Percentiles rank a stretch among this genome's conserved stretches.
These are phyloP conservation scores for Limnephilus auricula DNA, from an alignment of 2,888 invertebrate genomes.

Conservation along the genomic window DNA sequence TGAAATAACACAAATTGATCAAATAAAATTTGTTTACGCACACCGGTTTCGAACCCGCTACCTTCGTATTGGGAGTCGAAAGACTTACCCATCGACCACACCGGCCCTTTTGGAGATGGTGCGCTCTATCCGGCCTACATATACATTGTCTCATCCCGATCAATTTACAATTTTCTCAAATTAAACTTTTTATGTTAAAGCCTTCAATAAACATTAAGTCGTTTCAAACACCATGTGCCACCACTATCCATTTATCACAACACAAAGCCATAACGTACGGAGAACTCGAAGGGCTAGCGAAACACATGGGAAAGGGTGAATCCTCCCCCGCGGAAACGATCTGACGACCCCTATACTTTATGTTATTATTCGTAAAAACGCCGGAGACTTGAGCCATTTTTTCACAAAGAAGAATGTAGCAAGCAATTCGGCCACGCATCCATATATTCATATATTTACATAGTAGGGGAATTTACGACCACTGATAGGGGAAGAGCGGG, in stretches of 20 bases:
- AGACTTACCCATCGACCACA: no score
- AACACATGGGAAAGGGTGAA: constrained; percentile 53
- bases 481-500: constrained; percentile 28
- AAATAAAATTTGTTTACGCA: no score
- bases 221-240: neutral
- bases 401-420: constrained; percentile 50
- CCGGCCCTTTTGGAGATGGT: no score
- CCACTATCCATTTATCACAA: neutral
- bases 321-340: constrained; percentile 59
- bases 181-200: neutral
- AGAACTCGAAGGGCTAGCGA: neutral
- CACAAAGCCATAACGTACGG: constrained; percentile 16
- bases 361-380: constrained; percentile 64
- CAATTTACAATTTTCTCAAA: no score
- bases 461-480: constrained; percentile 55
- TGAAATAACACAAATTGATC: no score
- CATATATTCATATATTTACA: constrained; percentile 62
- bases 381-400: constrained; percentile 57
- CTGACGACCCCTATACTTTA: constrained; percentile 62
- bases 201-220: neutral
- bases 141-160: neutral
- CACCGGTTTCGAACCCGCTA: no score
- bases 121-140: no score
- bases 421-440: constrained; percentile 58
- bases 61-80: no score